phyloP scores from a whole-genome alignment of 2,888 invertebrate genomes.

The Apeira syringaria region DNA sequence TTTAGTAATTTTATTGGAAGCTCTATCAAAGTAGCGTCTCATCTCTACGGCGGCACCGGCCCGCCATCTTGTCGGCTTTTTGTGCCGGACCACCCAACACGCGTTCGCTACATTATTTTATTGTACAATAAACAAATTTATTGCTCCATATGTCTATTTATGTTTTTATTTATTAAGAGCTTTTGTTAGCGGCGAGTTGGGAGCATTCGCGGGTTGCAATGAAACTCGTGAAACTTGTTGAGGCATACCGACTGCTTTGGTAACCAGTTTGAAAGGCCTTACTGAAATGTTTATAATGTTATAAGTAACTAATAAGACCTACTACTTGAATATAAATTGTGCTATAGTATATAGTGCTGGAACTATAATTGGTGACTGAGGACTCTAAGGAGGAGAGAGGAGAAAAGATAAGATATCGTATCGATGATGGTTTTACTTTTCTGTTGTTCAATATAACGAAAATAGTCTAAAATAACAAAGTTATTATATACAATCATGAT shows the following conservation, averaged over 20 bases:
- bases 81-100: slow-evolving; percentile 77
- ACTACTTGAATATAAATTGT: no score
- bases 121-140: slow-evolving; percentile 83
- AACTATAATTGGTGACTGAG: no score
- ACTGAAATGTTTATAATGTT: neutral
- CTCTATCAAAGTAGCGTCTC: slow-evolving; percentile 36
- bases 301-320: no score
- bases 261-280: no score
- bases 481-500: no score
- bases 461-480: no score
- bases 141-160: slow-evolving; percentile 80
- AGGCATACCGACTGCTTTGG: neutral
- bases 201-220: slow-evolving; percentile 52
- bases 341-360: no score
- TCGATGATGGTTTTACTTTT: no score
- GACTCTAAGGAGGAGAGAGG: no score
- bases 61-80: slow-evolving; percentile 64
- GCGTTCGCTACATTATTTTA: slow-evolving; percentile 79
- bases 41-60: slow-evolving; percentile 56
- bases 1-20: slow-evolving; percentile 2
- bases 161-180: slow-evolving; percentile 78
- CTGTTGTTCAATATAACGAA: no score
- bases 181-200: slow-evolving; percentile 67
- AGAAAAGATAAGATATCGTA: no score
- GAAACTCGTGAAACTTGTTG: slow-evolving; percentile 1